Conservation (phyloP, 1,140 invertebrate genomes). For the Ceratosolen solmsi region DNA sequence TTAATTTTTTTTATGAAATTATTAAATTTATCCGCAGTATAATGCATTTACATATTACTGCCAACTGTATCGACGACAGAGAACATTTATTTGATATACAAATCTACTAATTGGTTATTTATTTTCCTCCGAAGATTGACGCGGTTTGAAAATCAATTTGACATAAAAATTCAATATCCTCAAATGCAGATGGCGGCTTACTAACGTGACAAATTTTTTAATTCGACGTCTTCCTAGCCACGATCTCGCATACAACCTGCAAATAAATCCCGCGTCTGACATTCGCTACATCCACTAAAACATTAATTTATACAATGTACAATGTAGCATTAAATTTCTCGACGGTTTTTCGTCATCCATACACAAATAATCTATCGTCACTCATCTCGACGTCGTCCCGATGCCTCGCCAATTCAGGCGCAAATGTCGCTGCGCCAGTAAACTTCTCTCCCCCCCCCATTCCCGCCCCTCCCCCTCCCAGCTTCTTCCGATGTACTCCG, state of each 20-base stretch:
- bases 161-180: background rate
- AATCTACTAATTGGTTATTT: background rate
- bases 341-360: background rate
- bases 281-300: background rate
- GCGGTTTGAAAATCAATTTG: background rate
- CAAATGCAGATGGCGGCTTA: background rate
- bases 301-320: background rate
- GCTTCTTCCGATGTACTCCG: background rate
- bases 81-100: background rate
- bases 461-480: background rate
- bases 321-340: background rate
- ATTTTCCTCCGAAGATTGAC: background rate
- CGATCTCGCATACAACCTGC: background rate
- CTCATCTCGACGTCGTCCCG: background rate
- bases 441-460: background rate
- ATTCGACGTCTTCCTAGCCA: background rate
- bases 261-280: background rate
- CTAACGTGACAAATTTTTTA: background rate
- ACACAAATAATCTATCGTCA: background rate
- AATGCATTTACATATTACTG: background rate
- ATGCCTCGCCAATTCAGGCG: background rate
- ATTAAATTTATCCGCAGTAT: background rate
- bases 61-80: background rate
- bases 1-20: background rate
- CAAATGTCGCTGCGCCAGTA: background rate